Evolutionary conservation across 2,113 vertebrate species (phyloP).

Genomic region (Lethenteron camtschaticum): DNA sequence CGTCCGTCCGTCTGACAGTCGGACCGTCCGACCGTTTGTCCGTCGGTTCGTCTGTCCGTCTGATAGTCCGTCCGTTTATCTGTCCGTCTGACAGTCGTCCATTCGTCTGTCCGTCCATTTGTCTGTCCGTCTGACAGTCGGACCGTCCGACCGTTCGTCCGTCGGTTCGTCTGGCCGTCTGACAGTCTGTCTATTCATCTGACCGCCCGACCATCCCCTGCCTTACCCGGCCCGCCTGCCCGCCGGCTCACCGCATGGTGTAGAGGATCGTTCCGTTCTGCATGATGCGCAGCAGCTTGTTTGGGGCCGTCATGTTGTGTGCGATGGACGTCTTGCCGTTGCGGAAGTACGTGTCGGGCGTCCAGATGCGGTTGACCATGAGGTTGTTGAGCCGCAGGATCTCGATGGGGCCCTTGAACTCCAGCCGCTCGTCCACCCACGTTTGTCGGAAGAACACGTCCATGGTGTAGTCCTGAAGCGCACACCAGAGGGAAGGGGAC

Average conservation of each 20-base stretch:
- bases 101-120: no score
- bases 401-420: constrained; percentile 40
- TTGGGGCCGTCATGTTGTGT: constrained; percentile 53
- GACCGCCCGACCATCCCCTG: no score
- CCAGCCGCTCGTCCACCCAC: constrained; percentile 35
- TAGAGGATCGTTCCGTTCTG: constrained; percentile 50
- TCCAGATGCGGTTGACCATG: constrained; percentile 55
- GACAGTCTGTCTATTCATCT: no score
- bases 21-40: no score
- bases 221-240: no score
- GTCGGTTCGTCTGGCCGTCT: no score
- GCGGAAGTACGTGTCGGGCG: constrained; percentile 44
- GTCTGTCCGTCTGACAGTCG: no score
- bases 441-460: constrained; percentile 47
- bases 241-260: constrained; percentile 34
- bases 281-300: constrained; percentile 56
- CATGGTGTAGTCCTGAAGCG: constrained; percentile 40
- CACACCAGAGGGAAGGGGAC: not conserved
- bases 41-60: no score
- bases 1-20: no score
- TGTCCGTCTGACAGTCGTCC: no score
- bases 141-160: no score
- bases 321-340: constrained; percentile 49
- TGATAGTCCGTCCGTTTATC: no score
- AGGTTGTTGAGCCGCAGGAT: constrained; percentile 46